These are phyloP conservation scores for Lobophora halterata DNA, from an alignment of 2,888 invertebrate species.

Conservation along the genomic window DNA sequence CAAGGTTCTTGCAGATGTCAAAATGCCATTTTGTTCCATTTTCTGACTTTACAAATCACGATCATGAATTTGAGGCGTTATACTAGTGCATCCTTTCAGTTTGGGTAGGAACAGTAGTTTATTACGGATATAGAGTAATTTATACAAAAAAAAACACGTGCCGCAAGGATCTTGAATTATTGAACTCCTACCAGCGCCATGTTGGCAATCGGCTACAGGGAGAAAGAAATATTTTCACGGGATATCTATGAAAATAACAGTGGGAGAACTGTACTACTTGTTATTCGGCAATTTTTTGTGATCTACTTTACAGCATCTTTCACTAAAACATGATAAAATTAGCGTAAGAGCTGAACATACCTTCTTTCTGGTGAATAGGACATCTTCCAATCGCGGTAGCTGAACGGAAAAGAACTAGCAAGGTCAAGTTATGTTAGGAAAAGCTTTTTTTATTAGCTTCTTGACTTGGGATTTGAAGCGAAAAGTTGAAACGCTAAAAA, in stretches of 20 bases:
- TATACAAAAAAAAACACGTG: conserved; percentile 62
- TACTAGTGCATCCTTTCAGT: background rate
- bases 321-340: conserved; percentile 43
- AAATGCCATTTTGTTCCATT: conserved; percentile 42
- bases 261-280: conserved; percentile 9
- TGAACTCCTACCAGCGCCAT: conserved; percentile 76
- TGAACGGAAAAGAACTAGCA: conserved; percentile 86
- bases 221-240: conserved; percentile 47
- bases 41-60: conserved; percentile 9
- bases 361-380: conserved; percentile 90
- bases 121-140: conserved; percentile 3
- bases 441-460: conserved; percentile 57
- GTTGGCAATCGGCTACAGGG: conserved; percentile 77
- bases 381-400: conserved; percentile 90
- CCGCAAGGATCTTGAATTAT: conserved; percentile 58
- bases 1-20: conserved; percentile 47
- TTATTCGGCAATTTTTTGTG: conserved; percentile 15
- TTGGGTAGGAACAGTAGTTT: background rate
- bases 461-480: conserved; percentile 22
- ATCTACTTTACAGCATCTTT: conserved; percentile 34
- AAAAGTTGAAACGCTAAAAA: conserved; percentile 28
- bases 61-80: conserved; percentile 1
- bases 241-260: conserved; percentile 35
- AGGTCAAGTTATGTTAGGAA: conserved; percentile 79
- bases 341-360: conserved; percentile 81